These are phyloP conservation scores for Varanus salvator DNA, from an alignment of 2,113 vertebrate species.

Conservation along the genomic window DNA sequence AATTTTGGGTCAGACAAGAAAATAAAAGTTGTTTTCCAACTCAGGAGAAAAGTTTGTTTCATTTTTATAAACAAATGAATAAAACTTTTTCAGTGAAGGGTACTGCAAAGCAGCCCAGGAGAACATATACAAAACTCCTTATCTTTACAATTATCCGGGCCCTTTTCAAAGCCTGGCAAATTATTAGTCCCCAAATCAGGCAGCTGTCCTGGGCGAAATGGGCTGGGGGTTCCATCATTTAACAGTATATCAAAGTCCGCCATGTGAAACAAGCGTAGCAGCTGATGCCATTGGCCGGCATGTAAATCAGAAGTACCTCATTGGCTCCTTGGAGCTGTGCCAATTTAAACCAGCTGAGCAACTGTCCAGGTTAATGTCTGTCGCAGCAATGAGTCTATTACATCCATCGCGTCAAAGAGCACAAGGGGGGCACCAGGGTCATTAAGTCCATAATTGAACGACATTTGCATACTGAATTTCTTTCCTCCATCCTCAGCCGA, in stretches of 20 bases:
- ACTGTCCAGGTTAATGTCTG: conserved; percentile 32
- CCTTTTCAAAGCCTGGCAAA: neutral
- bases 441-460: conserved; percentile 39
- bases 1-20: neutral
- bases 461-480: conserved; percentile 28
- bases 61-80: neutral
- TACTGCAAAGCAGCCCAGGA: neutral
- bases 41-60: neutral
- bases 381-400: conserved; percentile 22
- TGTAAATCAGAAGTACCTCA: conserved; percentile 21
- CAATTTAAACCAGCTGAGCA: conserved; percentile 32
- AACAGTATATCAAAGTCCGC: neutral
- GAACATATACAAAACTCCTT: neutral
- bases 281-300: neutral
- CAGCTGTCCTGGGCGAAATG: neutral
- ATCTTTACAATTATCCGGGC: neutral
- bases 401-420: conserved; percentile 3
- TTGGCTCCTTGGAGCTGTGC: conserved; percentile 21
- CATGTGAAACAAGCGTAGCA: neutral
- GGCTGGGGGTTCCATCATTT: neutral
- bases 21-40: neutral
- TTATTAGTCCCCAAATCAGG: neutral
- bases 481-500: neutral
- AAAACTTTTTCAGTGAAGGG: neutral
- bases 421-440: neutral